Evolutionary conservation across 2,797 vertebrate genomes (phyloP), one percentile per base, ranked within the genome.

Genomic region (Dendrocincla tyrannina): DNA sequence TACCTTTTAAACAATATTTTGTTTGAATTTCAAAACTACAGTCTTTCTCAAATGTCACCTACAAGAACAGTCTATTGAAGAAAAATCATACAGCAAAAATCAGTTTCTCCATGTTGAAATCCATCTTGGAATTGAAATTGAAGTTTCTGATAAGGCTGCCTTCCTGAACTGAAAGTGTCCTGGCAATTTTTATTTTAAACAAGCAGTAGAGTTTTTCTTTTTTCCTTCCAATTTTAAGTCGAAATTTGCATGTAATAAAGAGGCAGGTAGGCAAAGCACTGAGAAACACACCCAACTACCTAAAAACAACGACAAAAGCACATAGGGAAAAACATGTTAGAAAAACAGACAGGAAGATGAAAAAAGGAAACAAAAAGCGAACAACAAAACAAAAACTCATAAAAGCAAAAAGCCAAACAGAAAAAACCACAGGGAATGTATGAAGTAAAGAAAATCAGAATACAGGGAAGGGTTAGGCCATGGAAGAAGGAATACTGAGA

Each of bases 201-300:
- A 24, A 27, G 6, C 1, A n/a, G 0, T 13, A 30, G 42, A 58
- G 1, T 4, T 62, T 55, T 59, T 16, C 0, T 17, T 50, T 64
- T 44, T 81, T 20, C 24, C 28, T 76, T 79, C 42, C 42, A 47
- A 86, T 33, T 58, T 69, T 27, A 37, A 70, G 32, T 3, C 68
- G 37, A 27, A 23, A 35, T 86, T 41, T 10, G 8, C 4, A 6
- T 11, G 5, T 50, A 11, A 81, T 28, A 46, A 64, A 64, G 5
- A 53, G 18, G 22, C 22, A 64, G 10, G 27, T 4, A 66, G 25
- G 18, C 2, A 73, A 62, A 64, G 6, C 8, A 13, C 2, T 47
- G 30, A 58, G 62, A 69, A 87, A 66, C 20, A 41, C 3, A 13
- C 1, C 3, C 23, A 42, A 2, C 0, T 55, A 8, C 32, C 30